Percentiles rank a stretch among this genome's conserved stretches.
phyloP scores from a whole-genome alignment of 1,140 invertebrate genomes.

The Bicyclus anynana region DNA sequence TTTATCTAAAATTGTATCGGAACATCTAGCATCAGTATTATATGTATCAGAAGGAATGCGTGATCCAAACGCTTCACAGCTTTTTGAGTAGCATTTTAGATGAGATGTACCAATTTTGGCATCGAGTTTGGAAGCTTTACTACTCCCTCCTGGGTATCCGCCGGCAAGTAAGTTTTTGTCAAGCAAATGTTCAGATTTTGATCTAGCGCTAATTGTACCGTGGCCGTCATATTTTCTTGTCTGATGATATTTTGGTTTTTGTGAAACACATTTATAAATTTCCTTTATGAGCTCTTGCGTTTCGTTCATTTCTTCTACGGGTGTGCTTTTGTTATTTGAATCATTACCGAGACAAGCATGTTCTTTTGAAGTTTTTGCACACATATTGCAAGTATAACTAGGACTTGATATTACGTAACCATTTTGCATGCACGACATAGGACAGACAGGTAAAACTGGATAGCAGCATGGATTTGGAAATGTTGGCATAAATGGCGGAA shows the following conservation, averaged over 20 bases:
- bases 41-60: conserved; percentile 32
- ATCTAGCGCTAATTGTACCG: background rate
- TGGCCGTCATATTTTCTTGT: background rate
- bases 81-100: conserved; percentile 57
- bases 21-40: conserved; percentile 47
- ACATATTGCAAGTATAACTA: conserved; percentile 47
- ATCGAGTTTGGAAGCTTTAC: conserved; percentile 40
- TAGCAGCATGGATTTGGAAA: conserved; percentile 58
- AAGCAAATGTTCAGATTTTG: conserved; percentile 22
- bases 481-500: conserved; percentile 34
- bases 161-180: conserved; percentile 35
- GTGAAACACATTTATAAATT: conserved; percentile 58
- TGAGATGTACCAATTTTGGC: conserved; percentile 52
- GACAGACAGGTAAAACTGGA: conserved; percentile 54
- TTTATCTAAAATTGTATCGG: conserved; percentile 57
- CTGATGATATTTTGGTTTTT: conserved; percentile 30
- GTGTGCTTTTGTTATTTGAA: conserved; percentile 16
- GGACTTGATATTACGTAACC: conserved; percentile 44
- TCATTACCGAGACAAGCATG: conserved; percentile 17
- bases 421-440: conserved; percentile 54
- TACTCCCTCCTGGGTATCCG: conserved; percentile 47
- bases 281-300: conserved; percentile 63
- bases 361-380: conserved; percentile 40
- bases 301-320: conserved; percentile 30
- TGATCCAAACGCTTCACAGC: conserved; percentile 58